Base-by-base conservation (phyloP, 64 coral and sea anemone genomes). In the Exaiptasia diaphana region DNA sequence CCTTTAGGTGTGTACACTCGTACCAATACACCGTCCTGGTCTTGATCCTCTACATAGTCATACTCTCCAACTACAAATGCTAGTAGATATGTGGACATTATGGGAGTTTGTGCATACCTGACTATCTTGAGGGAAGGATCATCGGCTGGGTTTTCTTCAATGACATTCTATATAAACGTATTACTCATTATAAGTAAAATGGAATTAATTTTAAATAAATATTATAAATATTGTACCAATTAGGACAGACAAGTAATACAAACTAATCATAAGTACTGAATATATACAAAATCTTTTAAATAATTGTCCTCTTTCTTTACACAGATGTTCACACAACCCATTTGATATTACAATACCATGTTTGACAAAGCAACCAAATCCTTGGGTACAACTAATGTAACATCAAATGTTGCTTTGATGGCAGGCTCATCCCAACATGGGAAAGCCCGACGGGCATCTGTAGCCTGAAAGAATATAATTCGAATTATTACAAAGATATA, bases 41-140 rank as follows among this genome's bases (percentile, higher is more conserved):
- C 95, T 22, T 67, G 78, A 14, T 48, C 95, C 86, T 99, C 95
- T 9, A 99, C 95, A 81, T 89, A 99, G 53, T 99, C 95, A 93
- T 92, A 99, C 41, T 99, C 95, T 29, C 95, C 95, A 84, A 92
- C 95, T 59, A 99, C 95, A 92, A 99, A 99, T 4, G 95, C 95
- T 31, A 99, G 53, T 39, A 99, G 80, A 42, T 99, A 99, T 12
- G 95, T 92, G 32, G 95, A 99, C 95, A 99, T 99, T 33, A 99
- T 67, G 7, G 95, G 95, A 56, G 95, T 81, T 15, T 35, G 79
- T 24, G 89, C 83, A 81, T 92, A 99, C 69, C 85, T 99, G 17
- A 99, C 85, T 4, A 81, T 41, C 53, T 89, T 99, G 4, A 89
- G 85, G 7, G 84, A 83, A 28, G 40, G 33, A 49, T 97, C 80